A percentile compares a stretch with the other conserved stretches of the same genome.
Conservation (phyloP, 2,797 vertebrate species). For the Eulemur albifrons region DNA sequence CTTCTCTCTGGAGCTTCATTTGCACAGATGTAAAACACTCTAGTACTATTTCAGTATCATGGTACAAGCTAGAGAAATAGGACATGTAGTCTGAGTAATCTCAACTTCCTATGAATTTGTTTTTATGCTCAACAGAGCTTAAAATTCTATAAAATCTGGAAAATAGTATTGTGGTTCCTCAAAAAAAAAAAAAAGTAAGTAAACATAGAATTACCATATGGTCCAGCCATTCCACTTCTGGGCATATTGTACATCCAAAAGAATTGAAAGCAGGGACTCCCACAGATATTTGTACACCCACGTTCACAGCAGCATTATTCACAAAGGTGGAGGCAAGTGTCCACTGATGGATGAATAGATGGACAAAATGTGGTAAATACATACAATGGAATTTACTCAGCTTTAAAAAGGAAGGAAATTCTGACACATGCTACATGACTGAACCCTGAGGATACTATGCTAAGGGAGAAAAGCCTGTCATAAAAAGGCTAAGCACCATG, state of each 20-base stretch:
- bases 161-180: not conserved
- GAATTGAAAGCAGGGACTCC: not conserved
- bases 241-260: not conserved
- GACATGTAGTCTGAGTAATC: not conserved
- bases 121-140: constrained; percentile 19
- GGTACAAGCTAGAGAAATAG: not conserved
- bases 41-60: not conserved
- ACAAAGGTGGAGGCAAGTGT: not conserved
- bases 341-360: not conserved
- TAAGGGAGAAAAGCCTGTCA: not conserved
- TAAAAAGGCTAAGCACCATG: not conserved
- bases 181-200: not conserved
- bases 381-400: not conserved
- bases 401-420: constrained; percentile 27
- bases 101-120: not conserved
- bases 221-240: constrained; percentile 7
- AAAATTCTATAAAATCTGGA: not conserved
- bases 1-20: not conserved
- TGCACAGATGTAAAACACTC: not conserved
- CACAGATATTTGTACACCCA: not conserved
- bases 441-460: not conserved
- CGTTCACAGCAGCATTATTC: not conserved
- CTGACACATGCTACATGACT: not conserved
- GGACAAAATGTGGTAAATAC: not conserved
- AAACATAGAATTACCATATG: not conserved